Base-by-base conservation (phyloP, 1,140 invertebrate species). In the Pygmarrhopalites habei region DNA sequence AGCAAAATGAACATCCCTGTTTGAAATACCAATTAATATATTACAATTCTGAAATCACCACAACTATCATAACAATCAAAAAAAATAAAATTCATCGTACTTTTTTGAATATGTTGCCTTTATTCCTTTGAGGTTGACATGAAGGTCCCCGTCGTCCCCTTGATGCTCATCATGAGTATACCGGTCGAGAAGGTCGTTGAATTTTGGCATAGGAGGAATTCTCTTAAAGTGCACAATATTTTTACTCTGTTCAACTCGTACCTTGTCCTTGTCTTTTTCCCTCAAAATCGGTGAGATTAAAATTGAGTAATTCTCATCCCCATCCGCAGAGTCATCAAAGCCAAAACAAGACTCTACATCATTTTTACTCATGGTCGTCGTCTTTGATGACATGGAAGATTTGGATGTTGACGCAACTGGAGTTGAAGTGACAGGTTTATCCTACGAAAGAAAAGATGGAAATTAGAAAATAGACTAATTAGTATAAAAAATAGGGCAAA, bases 381-480 rank as follows among this genome's bases (percentile, higher is more conserved):
- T 49, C 14, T 12, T 49, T 41, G 39, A n/a, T 12, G 39, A 12
- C n/a, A n/a, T n/a, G 39, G 39, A 12, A 12, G 39, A 41, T n/a
- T 41, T n/a, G n/a, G n/a, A n/a, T 49, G 12, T 49, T 21, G 46
- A 39, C 7, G 46, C 12, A 14, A 49, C 46, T 14, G 46, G 46
- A 19, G 46, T 49, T 7, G 46, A 49, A 49, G 46, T 49, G 23
- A 49, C 23, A 23, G 46, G 46, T 23, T 49, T 49, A 21, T 49
- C 46, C n/a, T n/a, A n/a, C n/a, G n/a, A n/a, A n/a, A n/a, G n/a
- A n/a, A n/a, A n/a, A n/a, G n/a, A n/a, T n/a, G n/a, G n/a, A n/a
- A n/a, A n/a, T n/a, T n/a, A n/a, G n/a, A n/a, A n/a, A n/a, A n/a
- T n/a, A n/a, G n/a, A n/a, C n/a, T n/a, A n/a, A n/a, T n/a, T n/a